Conservation (phyloP, 2,113 vertebrate genomes). For the Bubo bubo region DNA sequence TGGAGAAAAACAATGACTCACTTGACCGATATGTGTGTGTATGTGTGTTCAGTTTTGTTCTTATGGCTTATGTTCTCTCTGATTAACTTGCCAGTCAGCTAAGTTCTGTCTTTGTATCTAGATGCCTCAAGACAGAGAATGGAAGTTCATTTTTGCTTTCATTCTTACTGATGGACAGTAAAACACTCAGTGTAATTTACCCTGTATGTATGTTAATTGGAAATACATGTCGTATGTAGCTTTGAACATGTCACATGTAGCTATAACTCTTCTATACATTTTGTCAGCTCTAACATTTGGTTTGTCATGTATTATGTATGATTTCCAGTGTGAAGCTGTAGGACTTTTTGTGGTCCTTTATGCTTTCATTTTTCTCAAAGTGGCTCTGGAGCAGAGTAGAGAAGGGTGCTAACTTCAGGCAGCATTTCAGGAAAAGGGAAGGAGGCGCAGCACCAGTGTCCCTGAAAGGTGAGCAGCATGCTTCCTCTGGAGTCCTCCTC, state of each 20-base stretch:
- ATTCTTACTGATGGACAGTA: not conserved
- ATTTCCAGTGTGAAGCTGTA: not conserved
- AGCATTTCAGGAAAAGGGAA: not conserved
- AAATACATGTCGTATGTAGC: not conserved
- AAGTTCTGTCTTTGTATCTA: not conserved
- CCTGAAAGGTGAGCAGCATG: not conserved
- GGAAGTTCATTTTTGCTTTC: not conserved
- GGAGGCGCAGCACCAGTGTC: not conserved
- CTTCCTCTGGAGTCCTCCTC: not conserved
- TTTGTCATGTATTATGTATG: not conserved
- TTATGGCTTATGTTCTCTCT: not conserved
- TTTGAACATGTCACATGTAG: accelerated
- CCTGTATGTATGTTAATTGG: not conserved
- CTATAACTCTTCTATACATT: not conserved
- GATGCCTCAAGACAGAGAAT: not conserved
- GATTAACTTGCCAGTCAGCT: not conserved
- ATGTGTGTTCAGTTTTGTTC: not conserved
- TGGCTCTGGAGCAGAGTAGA: not conserved
- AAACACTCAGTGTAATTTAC: not conserved
- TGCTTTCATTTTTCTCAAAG: not conserved
- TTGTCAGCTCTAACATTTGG: not conserved
- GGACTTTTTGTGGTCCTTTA: not conserved
- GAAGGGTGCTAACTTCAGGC: not conserved
- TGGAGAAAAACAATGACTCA: not conserved
- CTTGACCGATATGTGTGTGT: not conserved